These are phyloP conservation scores for Scomber colias DNA, from an alignment of 2,113 vertebrate species.

Conservation along the genomic window DNA sequence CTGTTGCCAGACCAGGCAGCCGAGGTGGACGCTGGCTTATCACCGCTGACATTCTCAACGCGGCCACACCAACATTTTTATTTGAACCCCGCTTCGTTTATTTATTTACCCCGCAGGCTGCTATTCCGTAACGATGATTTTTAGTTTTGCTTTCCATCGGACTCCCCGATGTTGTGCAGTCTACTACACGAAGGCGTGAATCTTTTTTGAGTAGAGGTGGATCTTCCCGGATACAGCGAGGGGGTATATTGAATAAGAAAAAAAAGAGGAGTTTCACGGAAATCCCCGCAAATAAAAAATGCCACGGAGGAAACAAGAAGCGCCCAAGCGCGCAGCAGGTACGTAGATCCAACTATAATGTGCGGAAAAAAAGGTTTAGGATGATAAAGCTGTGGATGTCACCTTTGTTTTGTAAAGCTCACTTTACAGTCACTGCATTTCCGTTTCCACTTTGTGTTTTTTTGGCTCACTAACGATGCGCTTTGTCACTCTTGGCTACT, in stretches of 20 bases:
- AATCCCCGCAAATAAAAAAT: slow-evolving; percentile 84
- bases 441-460: slow-evolving; percentile 69
- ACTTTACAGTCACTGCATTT: slow-evolving; percentile 70
- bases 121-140: slow-evolving; percentile 68
- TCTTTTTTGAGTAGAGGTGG: slow-evolving; percentile 83
- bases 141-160: slow-evolving; percentile 71
- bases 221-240: slow-evolving; percentile 88
- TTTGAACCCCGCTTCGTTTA: background rate
- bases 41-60: slow-evolving; percentile 52
- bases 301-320: slow-evolving; percentile 99
- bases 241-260: slow-evolving; percentile 68
- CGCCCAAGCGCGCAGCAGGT: slow-evolving; percentile 97
- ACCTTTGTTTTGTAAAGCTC: slow-evolving; percentile 66
- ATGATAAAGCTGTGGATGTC: slow-evolving; percentile 40
- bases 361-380: slow-evolving; percentile 42
- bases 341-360: slow-evolving; percentile 67
- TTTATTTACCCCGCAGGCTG: slow-evolving; percentile 25
- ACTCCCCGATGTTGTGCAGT: slow-evolving; percentile 76
- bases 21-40: slow-evolving; percentile 78
- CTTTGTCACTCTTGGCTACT: slow-evolving; percentile 53
- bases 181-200: slow-evolving; percentile 82
- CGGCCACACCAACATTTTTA: slow-evolving; percentile 26
- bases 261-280: slow-evolving; percentile 78
- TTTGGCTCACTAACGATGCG: slow-evolving; percentile 31
- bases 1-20: slow-evolving; percentile 89